Base-by-base conservation (phyloP, 2,113 vertebrate genomes). In the Cisticola juncidis region DNA sequence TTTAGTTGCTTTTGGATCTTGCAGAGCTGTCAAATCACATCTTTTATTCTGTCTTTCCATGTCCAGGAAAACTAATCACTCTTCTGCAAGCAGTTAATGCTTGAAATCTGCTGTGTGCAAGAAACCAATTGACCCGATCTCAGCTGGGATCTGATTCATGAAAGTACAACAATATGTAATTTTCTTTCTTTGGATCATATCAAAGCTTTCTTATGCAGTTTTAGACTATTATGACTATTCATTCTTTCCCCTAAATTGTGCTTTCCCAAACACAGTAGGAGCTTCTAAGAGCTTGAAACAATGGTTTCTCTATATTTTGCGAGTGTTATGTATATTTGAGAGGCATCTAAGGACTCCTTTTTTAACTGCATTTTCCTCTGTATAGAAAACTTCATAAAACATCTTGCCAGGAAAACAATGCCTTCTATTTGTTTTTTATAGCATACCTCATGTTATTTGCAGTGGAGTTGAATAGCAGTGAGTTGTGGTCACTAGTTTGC, bases 141-240 rank as follows among this genome's bases (percentile, higher is more conserved):
- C 92, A 92, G 70, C 92, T 94, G 90, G 77, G 81, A 69, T 96
- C 53, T 85, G 66, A 92, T 94, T 93, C 79, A 72, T 50, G 33
- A 61, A 79, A 85, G 61, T 82, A 87, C 40, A 90, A 93, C 71
- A 87, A 60, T 53, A 74, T 36, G 54, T 82, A 48, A 95, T 93
- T 94, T 94, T 93, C 65, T 87, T 91, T 44, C 61, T 94, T 86
- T 90, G 70, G 70, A 57, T 82, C 72, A 48, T 80, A 57, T 79
- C 33, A 77, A 64, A 94, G n/a, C 28, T 76, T 90, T 76, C 66
- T 90, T 82, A 38, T 5, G 58, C n/a, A 61, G 61, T 68, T 90
- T 89, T 76, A 68, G 42, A 20, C 48, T 76, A 44, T 81, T 51
- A 38, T 36, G 61, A 40, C 60, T 92, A 11, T 81, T 70, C 45